Evolutionary conservation across 1,140 invertebrate species (phyloP).

Genomic region (Ctenoplectra terminalis): DNA sequence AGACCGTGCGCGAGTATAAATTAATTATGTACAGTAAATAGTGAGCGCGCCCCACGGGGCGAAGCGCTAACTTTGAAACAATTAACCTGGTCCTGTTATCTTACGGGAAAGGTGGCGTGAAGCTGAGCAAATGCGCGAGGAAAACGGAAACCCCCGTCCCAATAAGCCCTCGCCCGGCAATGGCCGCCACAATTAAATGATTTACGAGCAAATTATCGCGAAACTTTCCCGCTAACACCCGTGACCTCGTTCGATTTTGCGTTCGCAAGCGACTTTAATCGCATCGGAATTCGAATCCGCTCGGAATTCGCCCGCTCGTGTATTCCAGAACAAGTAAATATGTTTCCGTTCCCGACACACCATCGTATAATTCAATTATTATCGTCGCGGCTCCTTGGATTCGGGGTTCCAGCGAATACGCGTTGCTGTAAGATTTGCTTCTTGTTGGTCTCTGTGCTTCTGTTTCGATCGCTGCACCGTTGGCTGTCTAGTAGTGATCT

Average conservation of each 20-base stretch:
- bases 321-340: slow-evolving; percentile 14
- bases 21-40: slow-evolving; percentile 74
- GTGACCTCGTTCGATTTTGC: slow-evolving; percentile 21
- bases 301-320: not conserved
- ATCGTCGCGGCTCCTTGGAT: not conserved
- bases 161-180: slow-evolving; percentile 34
- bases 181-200: slow-evolving; percentile 55
- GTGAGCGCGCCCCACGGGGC: slow-evolving; percentile 52
- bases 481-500: no score
- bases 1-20: slow-evolving; percentile 57
- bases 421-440: not conserved
- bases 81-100: slow-evolving; percentile 71
- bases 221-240: slow-evolving; percentile 16
- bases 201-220: slow-evolving; percentile 54
- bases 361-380: slow-evolving; percentile 18
- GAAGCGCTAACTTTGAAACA: slow-evolving; percentile 69
- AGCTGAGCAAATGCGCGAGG: not conserved
- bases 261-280: slow-evolving; percentile 5
- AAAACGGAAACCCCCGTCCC: not conserved
- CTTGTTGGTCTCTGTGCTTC: not conserved
- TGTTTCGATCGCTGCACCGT: no score
- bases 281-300: not conserved
- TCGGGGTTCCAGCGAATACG: not conserved
- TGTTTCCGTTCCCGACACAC: not conserved
- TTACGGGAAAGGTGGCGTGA: slow-evolving; percentile 45